Conservation (phyloP, 2,888 invertebrate genomes). For the Branchellion lobata region DNA sequence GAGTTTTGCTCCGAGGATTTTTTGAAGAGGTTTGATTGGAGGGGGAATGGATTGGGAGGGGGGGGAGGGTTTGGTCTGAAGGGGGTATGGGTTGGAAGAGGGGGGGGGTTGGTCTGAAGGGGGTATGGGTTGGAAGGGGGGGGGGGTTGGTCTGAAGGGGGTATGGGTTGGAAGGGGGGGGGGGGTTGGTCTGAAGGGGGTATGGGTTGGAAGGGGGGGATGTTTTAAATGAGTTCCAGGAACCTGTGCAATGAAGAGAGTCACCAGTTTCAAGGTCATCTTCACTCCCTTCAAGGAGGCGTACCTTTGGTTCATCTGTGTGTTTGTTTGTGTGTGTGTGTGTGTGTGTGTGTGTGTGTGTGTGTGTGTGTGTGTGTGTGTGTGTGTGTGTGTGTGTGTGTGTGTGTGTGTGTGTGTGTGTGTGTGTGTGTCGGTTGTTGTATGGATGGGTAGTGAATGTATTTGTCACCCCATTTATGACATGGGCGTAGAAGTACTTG, state of each 20-base stretch:
- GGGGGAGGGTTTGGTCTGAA: background rate
- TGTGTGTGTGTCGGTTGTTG: no score
- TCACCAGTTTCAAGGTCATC: background rate
- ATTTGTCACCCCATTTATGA: background rate
- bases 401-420: no score
- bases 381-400: no score
- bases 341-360: no score
- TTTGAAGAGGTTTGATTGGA: no score
- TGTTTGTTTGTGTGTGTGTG: no score
- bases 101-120: background rate
- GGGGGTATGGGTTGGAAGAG: no score
- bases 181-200: background rate
- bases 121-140: background rate
- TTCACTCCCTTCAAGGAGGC: background rate
- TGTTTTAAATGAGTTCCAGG: background rate
- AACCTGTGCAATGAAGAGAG: background rate
- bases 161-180: background rate
- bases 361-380: no score
- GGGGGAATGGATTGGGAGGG: background rate
- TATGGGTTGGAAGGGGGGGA: background rate
- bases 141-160: no score
- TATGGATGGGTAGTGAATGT: no score
- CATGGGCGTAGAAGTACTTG: constrained; percentile 7
- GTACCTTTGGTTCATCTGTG: background rate
- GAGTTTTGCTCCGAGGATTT: no score